Base-by-base conservation (phyloP, 2,888 invertebrate species). In the Pandemis corylana region DNA sequence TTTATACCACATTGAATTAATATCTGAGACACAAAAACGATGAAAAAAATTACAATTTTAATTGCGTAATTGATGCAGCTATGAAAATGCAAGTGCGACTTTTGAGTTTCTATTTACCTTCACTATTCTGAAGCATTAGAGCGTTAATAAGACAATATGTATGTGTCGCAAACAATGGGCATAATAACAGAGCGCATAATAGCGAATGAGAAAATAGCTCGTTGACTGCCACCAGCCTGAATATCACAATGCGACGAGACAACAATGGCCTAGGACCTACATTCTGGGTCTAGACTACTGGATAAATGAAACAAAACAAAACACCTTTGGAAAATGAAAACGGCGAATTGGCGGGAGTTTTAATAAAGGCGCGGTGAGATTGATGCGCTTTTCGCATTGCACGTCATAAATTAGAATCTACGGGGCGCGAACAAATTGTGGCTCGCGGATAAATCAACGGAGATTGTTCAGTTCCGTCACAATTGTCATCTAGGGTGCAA, bases 191-290 rank as follows among this genome's bases (percentile, higher is more conserved):
- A 66, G 85, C 81, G 88, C 84, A 91, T 91, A 92, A 92, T 91
- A 82, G 89, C 80, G 91, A 93, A 92, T 91, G 91, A 87, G 90
- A 92, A 92, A 92, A 92, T 91, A 87, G 91, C 91, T 89, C 90
- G 90, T 90, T 89, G 88, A 88, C 87, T 90, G 88, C 81, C 87
- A 84, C 84, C 83, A 83, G 85, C 82, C 84, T 89, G 87, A 85
- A 87, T 87, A 87, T 82, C 87, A 93, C 93, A 93, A 93, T 93
- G 90, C 85, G 83, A 85, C 82, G 83, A 82, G 84, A 84, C 87
- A 88, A 93, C 91, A 93, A 93, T 93, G 78, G 89, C 78, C 83
- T 80, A 87, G 87, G 87, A 88, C 89, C 91, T 90, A 91, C 85
- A 89, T 89, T 89, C 89, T 78, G 80, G 82, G 86, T 86, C 88